Conservation (phyloP, 2,888 invertebrate genomes). For the Orgyia antiqua region DNA sequence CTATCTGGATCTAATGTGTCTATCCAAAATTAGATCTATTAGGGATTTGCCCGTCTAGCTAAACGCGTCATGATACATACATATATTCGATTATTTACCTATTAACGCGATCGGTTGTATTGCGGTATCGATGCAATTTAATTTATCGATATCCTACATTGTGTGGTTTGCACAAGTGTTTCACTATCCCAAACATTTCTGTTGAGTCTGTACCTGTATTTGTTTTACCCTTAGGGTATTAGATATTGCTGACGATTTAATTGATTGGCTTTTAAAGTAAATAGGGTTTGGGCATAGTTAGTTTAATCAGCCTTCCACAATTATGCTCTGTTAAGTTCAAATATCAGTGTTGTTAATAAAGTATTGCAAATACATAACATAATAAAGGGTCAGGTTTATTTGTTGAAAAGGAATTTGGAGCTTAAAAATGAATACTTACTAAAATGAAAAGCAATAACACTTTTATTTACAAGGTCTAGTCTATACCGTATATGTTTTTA, state of each 20-base stretch:
- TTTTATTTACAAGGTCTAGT: too few species aligned
- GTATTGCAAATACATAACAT: too few species aligned
- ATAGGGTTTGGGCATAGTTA: not conserved
- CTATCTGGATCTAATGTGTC: slow-evolving; percentile 29
- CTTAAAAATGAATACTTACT: too few species aligned
- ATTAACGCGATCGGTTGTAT: slow-evolving; percentile 37
- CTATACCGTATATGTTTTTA: too few species aligned
- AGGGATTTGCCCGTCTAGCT: slow-evolving; percentile 25
- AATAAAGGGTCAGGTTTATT: too few species aligned
- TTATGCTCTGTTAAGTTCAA: too few species aligned
- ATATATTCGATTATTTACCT: slow-evolving; percentile 58
- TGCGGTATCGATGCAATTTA: slow-evolving; percentile 55
- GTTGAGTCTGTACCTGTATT: slow-evolving; percentile 35
- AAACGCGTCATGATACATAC: slow-evolving; percentile 29
- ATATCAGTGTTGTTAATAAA: too few species aligned
- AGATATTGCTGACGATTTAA: slow-evolving; percentile 42
- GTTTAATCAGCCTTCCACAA: slow-evolving; percentile 1
- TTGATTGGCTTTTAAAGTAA: slow-evolving; percentile 27
- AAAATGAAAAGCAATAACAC: too few species aligned
- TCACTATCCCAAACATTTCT: slow-evolving; percentile 14
- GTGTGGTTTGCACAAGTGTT: slow-evolving; percentile 25
- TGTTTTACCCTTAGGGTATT: slow-evolving; percentile 38
- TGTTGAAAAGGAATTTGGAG: too few species aligned
- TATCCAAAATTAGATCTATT: slow-evolving; percentile 48
- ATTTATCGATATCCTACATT: slow-evolving; percentile 48